Percentiles rank a stretch among this genome's conserved stretches.
phyloP scores from a whole-genome alignment of 2,113 vertebrate genomes.

The Gallinago media region DNA sequence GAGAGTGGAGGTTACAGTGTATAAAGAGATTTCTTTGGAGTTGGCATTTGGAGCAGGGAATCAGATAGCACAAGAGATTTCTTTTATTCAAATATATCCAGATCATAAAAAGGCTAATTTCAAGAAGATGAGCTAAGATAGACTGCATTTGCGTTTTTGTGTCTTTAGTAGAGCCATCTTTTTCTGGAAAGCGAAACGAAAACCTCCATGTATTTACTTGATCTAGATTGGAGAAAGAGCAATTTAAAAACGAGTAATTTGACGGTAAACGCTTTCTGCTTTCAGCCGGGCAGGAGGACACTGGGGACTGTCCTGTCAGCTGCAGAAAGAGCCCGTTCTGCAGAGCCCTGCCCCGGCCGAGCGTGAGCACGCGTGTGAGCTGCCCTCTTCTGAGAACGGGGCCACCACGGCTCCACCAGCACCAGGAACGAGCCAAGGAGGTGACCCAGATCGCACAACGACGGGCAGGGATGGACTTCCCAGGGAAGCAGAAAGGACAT shows the following conservation, averaged over 20 bases:
- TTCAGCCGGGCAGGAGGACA: neutral
- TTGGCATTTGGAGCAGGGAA: neutral
- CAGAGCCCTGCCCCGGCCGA: neutral
- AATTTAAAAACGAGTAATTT: neutral
- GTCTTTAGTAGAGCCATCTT: neutral
- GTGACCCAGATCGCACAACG: neutral
- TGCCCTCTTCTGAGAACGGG: neutral
- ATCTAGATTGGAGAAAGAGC: neutral
- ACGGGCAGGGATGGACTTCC: neutral
- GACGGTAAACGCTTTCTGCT: neutral
- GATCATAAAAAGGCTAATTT: neutral
- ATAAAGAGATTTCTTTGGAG: slow-evolving; percentile 12
- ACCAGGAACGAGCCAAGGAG: neutral
- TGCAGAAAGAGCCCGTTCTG: neutral
- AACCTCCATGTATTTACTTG: neutral
- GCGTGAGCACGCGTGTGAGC: neutral
- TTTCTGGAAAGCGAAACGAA: neutral
- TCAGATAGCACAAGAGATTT: neutral
- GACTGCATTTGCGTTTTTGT: neutral
- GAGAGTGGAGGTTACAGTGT: neutral
- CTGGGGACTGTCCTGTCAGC: neutral
- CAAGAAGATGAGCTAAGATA: slow-evolving; percentile 4
- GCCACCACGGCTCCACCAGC: neutral
- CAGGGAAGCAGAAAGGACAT: neutral
- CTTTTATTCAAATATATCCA: neutral